Conservation (phyloP, 2,888 invertebrate genomes). For the Agapostemon virescens region DNA sequence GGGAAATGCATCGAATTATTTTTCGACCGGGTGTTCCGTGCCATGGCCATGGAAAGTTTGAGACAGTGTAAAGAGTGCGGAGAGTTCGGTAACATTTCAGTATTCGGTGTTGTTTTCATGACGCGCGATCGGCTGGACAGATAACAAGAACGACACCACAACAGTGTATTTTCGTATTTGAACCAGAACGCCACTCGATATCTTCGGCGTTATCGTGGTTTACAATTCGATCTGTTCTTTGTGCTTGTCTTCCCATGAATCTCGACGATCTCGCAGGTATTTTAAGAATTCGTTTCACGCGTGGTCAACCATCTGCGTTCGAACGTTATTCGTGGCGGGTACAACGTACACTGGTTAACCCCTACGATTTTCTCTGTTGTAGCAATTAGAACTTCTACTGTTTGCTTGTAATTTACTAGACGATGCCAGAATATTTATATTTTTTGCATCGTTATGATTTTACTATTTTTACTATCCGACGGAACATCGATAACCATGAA, state of each 20-base stretch:
- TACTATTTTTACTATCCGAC: too few species aligned
- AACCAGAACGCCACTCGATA: not conserved
- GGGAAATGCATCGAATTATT: not conserved
- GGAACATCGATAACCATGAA: too few species aligned
- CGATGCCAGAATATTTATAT: not conserved
- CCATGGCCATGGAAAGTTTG: not conserved
- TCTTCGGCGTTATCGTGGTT: not conserved
- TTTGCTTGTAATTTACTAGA: not conserved
- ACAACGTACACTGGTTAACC: conserved; percentile 20
- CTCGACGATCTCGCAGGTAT: not conserved
- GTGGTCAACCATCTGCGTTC: not conserved
- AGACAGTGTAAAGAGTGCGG: not conserved
- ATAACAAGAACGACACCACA: not conserved
- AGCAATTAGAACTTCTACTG: not conserved
- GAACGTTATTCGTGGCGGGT: not conserved
- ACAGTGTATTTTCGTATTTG: conserved; percentile 5
- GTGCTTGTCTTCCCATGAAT: not conserved
- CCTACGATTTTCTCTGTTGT: not conserved
- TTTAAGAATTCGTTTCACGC: conserved; percentile 19
- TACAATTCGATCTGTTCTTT: conserved; percentile 13
- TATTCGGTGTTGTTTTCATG: not conserved
- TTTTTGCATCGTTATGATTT: too few species aligned
- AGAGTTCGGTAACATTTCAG: not conserved
- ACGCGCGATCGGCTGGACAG: not conserved
- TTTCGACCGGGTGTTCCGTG: not conserved